These are phyloP conservation scores for Rhipidura dahli DNA, from an alignment of 2,113 vertebrate species.

Conservation along the genomic window DNA sequence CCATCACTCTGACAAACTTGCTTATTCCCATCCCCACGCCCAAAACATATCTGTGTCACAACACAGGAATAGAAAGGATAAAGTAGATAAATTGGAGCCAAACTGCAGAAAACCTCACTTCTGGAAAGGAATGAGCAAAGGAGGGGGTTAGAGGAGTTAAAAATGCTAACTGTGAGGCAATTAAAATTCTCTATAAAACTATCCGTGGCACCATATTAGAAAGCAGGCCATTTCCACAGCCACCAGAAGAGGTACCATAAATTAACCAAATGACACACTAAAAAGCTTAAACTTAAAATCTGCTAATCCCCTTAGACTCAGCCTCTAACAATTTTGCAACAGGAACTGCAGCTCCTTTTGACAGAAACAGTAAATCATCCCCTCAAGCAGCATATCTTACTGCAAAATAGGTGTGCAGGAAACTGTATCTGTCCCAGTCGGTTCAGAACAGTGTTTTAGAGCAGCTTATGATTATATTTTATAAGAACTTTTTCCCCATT, in stretches of 20 bases:
- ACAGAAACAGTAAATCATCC: slow-evolving; percentile 50
- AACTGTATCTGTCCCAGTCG: not conserved
- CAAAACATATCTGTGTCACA: not conserved
- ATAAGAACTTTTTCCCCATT: slow-evolving; percentile 7
- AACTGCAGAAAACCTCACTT: not conserved
- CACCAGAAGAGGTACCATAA: slow-evolving; percentile 10
- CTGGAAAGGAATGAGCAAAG: not conserved
- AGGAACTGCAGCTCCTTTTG: slow-evolving; percentile 15
- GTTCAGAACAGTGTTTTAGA: slow-evolving; percentile 34
- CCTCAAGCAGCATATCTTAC: slow-evolving; percentile 31
- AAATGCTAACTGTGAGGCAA: not conserved
- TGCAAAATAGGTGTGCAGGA: slow-evolving; percentile 46
- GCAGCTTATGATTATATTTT: slow-evolving; percentile 19
- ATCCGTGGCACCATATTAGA: not conserved
- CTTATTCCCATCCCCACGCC: not conserved
- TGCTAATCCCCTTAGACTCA: slow-evolving; percentile 56
- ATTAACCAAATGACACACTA: slow-evolving; percentile 51
- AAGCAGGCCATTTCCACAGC: not conserved
- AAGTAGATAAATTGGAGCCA: not conserved
- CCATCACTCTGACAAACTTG: not conserved
- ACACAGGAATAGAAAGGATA: not conserved
- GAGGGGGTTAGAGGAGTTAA: not conserved
- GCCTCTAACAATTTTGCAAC: slow-evolving; percentile 16
- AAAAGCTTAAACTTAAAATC: slow-evolving; percentile 49
- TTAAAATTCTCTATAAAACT: not conserved